Conservation (phyloP, 2,888 invertebrate species). For the Maniola hyperantus region DNA sequence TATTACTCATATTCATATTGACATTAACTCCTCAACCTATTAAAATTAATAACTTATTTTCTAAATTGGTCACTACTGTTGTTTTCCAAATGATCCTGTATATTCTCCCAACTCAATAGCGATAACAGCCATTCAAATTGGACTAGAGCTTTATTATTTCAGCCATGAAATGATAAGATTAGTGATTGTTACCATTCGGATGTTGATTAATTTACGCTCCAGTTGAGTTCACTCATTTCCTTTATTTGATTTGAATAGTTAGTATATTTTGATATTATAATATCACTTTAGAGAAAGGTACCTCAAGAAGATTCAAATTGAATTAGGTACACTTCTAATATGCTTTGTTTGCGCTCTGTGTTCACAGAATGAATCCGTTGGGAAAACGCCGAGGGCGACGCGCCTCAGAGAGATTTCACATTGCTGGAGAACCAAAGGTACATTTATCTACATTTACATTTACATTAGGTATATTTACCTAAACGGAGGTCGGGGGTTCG, state of each 20-base stretch:
- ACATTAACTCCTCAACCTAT: no score
- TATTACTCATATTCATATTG: no score
- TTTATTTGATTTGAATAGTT: neutral
- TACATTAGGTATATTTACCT: no score
- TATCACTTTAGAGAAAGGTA: neutral
- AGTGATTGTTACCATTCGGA: neutral
- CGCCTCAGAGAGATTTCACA: neutral
- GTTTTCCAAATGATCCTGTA: no score
- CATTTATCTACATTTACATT: no score
- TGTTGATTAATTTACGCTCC: neutral
- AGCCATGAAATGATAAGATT: neutral
- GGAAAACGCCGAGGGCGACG: constrained; percentile 5
- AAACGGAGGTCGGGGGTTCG: no score
- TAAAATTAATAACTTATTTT: no score
- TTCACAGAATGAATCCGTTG: neutral
- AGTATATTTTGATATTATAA: no score
- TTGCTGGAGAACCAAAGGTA: neutral
- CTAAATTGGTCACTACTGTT: no score
- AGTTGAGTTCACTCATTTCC: neutral
- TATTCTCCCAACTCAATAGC: no score
- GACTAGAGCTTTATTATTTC: neutral
- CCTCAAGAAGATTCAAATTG: neutral
- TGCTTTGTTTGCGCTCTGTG: neutral
- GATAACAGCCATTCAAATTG: neutral
- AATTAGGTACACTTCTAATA: neutral